Base-by-base conservation (phyloP, 2,888 invertebrate genomes). In the Aleiodes testaceus region DNA sequence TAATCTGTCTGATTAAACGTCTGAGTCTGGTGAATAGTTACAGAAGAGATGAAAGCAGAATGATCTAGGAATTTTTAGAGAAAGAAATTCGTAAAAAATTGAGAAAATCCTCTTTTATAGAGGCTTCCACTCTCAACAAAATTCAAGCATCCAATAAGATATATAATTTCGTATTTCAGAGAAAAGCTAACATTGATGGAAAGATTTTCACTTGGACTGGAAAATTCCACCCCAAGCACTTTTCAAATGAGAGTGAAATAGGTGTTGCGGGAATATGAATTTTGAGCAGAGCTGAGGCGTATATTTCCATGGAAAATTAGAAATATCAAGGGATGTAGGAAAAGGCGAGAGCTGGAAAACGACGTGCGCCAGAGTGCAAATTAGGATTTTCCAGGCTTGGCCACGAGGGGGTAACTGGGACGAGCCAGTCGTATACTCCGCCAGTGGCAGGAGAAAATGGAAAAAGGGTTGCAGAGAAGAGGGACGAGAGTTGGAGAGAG, bases 331-430 rank as follows among this genome's bases (percentile, higher is more conserved):
- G 69, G 72, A 69, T 36, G 65, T 44, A 49, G 22, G 36, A 36
- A 69, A 69, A 55, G 61, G 67, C 66, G 63, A 66, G 73, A 44
- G 44, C 26, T 14, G 36, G 50, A 53, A 50, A 59, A 18, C 26
- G 50, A 59, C 74, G 72, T 55, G 70, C 53, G 69, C 64, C 66
- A 49, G 49, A 52, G 70, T 64, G 76, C 73, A 78, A 78, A 79
- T 78, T 77, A 75, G 75, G 77, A 79, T 78, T 80, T 77, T 76
- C 76, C 74, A 75, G 73, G 75, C 45, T 63, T 74, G 66, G 53
- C 66, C 71, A 69, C 73, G 66, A 61, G 64, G 14, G 70, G 63
- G 49, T 53, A 59, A 69, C 70, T 52, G 64, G 49, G 67, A 9
- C 65, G 45, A 68, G 50, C 14, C 26, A 16, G 52, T 47, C 30